These are phyloP conservation scores for Tarsius wallacei DNA, from an alignment of 2,797 vertebrate genomes.

Conservation along the genomic window DNA sequence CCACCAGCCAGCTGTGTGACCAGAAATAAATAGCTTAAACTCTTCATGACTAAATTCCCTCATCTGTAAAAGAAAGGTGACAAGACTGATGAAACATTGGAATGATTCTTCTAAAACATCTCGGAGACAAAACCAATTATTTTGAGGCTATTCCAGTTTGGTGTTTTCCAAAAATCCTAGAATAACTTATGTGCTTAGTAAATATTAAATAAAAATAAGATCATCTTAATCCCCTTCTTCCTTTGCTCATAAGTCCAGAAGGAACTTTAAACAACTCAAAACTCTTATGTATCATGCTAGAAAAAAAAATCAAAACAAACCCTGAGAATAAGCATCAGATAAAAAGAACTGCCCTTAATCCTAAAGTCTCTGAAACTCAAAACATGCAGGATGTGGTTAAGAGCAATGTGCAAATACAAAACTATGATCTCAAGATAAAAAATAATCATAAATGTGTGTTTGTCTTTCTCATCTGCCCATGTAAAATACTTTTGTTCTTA, in stretches of 20 bases:
- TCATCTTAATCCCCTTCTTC: slow-evolving; percentile 70
- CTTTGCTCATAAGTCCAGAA: slow-evolving; percentile 58
- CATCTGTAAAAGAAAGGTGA: neutral
- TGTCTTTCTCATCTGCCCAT: slow-evolving; percentile 56
- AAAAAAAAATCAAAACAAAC: slow-evolving; percentile 54
- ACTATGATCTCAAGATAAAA: slow-evolving; percentile 46
- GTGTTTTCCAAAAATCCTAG: slow-evolving; percentile 61
- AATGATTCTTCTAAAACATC: slow-evolving; percentile 32
- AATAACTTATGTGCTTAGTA: slow-evolving; percentile 77
- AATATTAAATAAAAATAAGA: slow-evolving; percentile 76
- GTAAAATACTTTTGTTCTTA: slow-evolving; percentile 70
- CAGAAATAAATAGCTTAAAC: neutral
- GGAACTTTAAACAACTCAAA: slow-evolving; percentile 52
- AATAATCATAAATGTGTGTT: slow-evolving; percentile 47
- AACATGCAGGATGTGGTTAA: slow-evolving; percentile 75
- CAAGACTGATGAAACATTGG: neutral
- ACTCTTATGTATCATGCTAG: slow-evolving; percentile 52
- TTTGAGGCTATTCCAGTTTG: slow-evolving; percentile 36
- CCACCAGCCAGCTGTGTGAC: neutral
- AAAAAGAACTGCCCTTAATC: slow-evolving; percentile 65
- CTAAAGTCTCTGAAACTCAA: slow-evolving; percentile 73
- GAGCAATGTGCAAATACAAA: slow-evolving; percentile 64
- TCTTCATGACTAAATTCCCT: slow-evolving; percentile 14
- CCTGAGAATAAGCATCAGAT: slow-evolving; percentile 62
- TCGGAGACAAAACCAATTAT: slow-evolving; percentile 35